Base-by-base conservation (phyloP, 2,113 vertebrate species). In the Telmatochromis sp. region DNA sequence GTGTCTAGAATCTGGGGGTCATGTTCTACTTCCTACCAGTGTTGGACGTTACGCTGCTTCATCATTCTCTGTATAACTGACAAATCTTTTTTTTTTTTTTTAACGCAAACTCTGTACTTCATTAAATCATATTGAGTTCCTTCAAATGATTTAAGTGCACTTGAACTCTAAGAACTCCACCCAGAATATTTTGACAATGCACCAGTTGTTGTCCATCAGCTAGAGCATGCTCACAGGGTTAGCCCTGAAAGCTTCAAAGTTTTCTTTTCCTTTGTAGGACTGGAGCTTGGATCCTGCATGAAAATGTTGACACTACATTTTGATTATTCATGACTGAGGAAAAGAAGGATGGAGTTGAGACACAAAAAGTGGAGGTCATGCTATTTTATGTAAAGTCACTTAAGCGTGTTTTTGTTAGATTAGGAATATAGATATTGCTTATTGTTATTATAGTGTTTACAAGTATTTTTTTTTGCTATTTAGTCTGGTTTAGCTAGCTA, bases 341-440 rank as follows among this genome's bases (percentile, higher is more conserved):
- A 3, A 75, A 47, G 71, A 5, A 47, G 42, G 23, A 31, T 13
- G 9, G 5, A 42, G n/a, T 19, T 50, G 15, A 78, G 42, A 8
- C 15, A 50, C 21, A 26, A 26, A 45, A 78, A 2, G 71, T 78
- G 23, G 23, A 78, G 15, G 15, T n/a, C 0, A 0, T 13, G 9
- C 23, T 2, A 50, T 78, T 50, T 6, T 50, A 78, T 75, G 42
- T 31, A 31, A 50, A 78, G 23, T n/a, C 15, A 78, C 26, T 50
- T 8, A 50, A 19, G 7, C 9, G 1, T 0, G 0, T 50, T 11
- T 47, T 75, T 78, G 6, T 78, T 50, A 1, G 5, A 13, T 31
- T 37, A n/a, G 10, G 2, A 50, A 31, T 50, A 78, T 78, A 78
- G 23, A 50, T 50, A 0, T n/a, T 50, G 42, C 71, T 50, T 50